Evolutionary conservation across 1,140 invertebrate genomes (phyloP).

Genomic region (Ooceraea biroi): DNA sequence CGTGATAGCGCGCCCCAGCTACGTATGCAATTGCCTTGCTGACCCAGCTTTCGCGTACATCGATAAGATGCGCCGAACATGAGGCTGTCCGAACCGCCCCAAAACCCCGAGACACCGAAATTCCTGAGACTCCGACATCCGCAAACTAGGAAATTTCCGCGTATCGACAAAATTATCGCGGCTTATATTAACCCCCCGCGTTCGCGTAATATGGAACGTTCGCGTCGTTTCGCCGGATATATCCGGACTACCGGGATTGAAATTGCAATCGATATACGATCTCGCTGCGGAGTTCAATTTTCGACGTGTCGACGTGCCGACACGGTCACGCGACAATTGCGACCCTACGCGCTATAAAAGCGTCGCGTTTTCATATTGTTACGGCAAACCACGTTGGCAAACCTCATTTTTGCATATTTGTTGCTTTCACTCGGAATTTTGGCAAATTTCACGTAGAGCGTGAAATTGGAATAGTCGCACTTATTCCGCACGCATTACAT

Average conservation of each 20-base stretch:
- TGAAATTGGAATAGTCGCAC: no score
- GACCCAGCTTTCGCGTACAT: conserved; percentile 68
- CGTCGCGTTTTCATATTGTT: no score
- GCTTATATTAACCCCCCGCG: not conserved
- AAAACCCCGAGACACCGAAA: not conserved
- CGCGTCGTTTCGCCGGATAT: not conserved
- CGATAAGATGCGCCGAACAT: conserved; percentile 47
- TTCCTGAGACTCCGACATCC: not conserved
- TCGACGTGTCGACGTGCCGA: not conserved
- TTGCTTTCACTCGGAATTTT: no score
- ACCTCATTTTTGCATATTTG: not conserved
- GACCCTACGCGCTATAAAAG: no score
- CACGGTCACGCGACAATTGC: no score
- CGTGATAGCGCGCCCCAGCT: conserved; percentile 68
- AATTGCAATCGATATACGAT: not conserved
- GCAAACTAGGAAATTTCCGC: not conserved
- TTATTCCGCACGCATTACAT: no score
- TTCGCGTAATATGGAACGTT: not conserved
- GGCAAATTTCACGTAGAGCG: no score
- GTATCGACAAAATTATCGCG: not conserved
- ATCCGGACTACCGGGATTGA: not conserved
- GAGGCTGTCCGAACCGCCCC: conserved; percentile 29
- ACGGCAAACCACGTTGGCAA: not conserved
- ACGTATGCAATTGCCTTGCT: conserved; percentile 54
- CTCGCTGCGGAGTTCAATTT: conserved; percentile 1